Evolutionary conservation across 1,140 invertebrate species (phyloP).

Genomic region (Leptonema lineaticorne): DNA sequence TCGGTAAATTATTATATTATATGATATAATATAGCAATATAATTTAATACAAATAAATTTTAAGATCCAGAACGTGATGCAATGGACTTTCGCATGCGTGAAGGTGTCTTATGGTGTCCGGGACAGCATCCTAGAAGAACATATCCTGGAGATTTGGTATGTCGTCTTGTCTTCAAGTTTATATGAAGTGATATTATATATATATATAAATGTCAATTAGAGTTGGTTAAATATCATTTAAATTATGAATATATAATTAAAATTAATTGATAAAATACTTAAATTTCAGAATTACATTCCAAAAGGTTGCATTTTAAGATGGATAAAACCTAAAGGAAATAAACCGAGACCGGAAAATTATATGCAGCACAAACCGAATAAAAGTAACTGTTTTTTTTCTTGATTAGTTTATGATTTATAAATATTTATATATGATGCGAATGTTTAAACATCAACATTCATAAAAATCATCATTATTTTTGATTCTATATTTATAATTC

Average conservation of each 20-base stretch:
- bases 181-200: no score
- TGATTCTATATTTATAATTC: not conserved
- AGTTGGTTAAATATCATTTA: not conserved
- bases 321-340: constrained; percentile 4
- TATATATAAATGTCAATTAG: not conserved
- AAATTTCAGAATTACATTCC: constrained; percentile 9
- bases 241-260: not conserved
- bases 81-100: constrained; percentile 3
- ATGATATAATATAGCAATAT: not conserved
- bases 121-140: not conserved
- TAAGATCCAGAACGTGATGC: not conserved
- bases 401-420: no score
- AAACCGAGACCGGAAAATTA: not conserved
- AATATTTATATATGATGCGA: no score
- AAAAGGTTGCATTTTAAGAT: not conserved
- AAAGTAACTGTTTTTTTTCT: no score
- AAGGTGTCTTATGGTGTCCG: constrained; percentile 6
- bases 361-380: not conserved
- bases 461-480: not conserved
- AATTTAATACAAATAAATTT: not conserved
- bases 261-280: not conserved
- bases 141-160: not conserved
- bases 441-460: no score
- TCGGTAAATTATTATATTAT: constrained; percentile 50
- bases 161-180: no score